phyloP scores from a whole-genome alignment of 2,888 invertebrate genomes.

The Sminthurinus aureus region DNA sequence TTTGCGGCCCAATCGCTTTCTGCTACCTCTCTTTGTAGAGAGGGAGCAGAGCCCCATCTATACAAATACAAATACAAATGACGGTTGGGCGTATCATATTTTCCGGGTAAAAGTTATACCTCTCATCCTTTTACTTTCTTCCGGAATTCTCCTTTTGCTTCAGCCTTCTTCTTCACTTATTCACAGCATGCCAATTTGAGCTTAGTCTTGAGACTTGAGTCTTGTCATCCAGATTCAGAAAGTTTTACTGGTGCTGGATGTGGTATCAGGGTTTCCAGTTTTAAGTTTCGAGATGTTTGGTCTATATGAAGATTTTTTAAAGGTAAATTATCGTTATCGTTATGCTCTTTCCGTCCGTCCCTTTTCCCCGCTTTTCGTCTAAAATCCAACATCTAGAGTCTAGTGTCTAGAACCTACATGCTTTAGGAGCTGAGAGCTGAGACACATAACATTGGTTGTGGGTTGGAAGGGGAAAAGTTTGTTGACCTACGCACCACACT shows the following conservation, averaged over 20 bases:
- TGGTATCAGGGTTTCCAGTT: not conserved
- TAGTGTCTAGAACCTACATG: too few species aligned
- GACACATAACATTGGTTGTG: conserved; percentile 3
- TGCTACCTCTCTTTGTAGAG: too few species aligned
- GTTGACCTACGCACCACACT: conserved; percentile 23
- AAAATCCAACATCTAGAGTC: not conserved
- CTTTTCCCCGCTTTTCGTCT: not conserved
- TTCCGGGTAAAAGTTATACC: too few species aligned
- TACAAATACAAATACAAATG: too few species aligned
- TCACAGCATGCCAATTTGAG: conserved; percentile 4
- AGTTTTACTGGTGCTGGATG: not conserved
- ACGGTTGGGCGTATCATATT: too few species aligned
- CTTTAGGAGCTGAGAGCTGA: not conserved
- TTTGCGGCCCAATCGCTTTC: too few species aligned
- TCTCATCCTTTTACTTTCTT: too few species aligned
- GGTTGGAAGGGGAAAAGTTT: conserved; percentile 16
- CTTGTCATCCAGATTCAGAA: conserved; percentile 4
- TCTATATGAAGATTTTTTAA: not conserved
- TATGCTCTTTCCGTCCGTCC: too few species aligned
- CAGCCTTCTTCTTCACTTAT: not conserved
- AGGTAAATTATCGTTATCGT: conserved; percentile 19
- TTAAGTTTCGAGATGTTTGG: not conserved
- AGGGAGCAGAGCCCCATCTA: too few species aligned
- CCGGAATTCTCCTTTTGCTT: too few species aligned
- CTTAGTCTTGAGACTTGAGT: not conserved